phyloP scores from a whole-genome alignment of 2,797 vertebrate genomes.

The Otus scops region DNA sequence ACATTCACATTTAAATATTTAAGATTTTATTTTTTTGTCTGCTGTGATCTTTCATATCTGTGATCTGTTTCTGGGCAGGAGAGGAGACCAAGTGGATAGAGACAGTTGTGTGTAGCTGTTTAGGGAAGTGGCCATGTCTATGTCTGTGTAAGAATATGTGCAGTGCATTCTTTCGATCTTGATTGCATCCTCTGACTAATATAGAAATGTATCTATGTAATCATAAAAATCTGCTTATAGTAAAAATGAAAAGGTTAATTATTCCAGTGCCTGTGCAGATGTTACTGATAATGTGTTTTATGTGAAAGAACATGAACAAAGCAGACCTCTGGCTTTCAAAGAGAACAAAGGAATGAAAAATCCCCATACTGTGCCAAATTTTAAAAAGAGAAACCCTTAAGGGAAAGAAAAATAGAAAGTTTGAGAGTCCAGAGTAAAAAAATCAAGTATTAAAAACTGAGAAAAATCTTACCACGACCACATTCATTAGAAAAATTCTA shows the following conservation, averaged over 20 bases:
- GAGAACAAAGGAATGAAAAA: neutral
- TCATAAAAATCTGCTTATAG: neutral
- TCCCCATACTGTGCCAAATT: neutral
- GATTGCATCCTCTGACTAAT: neutral
- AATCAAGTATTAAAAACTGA: neutral
- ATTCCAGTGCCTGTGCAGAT: neutral
- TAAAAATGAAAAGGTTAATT: neutral
- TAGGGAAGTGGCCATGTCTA: neutral
- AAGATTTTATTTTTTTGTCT: neutral
- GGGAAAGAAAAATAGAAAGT: neutral
- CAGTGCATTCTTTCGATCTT: neutral
- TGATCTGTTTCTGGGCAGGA: neutral
- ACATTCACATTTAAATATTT: neutral
- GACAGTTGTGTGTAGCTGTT: neutral
- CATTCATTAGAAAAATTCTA: neutral
- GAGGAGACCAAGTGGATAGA: neutral
- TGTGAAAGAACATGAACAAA: conserved; percentile 11
- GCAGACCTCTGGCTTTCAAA: neutral
- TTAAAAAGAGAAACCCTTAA: neutral
- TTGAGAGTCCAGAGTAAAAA: neutral
- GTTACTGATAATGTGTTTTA: neutral
- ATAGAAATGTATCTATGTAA: neutral
- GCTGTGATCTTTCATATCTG: neutral
- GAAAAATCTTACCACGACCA: neutral
- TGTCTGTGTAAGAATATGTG: neutral